Conservation (phyloP, 2,888 invertebrate species). For the Eupeodes latifasciatus region DNA sequence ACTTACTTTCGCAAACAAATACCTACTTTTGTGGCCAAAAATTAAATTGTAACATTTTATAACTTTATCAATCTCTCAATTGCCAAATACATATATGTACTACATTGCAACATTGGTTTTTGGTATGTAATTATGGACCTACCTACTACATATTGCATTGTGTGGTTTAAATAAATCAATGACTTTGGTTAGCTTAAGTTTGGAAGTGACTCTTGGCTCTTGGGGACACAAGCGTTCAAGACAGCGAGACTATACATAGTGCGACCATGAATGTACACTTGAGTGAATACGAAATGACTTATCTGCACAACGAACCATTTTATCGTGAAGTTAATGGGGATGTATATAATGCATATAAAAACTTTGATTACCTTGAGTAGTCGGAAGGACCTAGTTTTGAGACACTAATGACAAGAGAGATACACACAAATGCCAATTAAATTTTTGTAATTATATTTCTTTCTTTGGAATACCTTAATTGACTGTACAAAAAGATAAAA, state of each 20-base stretch:
- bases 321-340: conserved; percentile 7
- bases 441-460: background rate
- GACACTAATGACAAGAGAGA: background rate
- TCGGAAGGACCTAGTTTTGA: conserved; percentile 35
- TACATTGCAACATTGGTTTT: too few species aligned
- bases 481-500: background rate
- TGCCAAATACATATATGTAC: too few species aligned
- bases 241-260: conserved; percentile 59
- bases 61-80: background rate
- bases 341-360: background rate
- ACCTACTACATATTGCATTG: conserved; percentile 37
- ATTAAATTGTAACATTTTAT: conserved; percentile 32
- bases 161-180: conserved; percentile 47
- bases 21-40: conserved; percentile 50
- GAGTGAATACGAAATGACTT: conserved; percentile 67
- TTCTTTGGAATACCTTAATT: background rate
- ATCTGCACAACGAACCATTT: conserved; percentile 67
- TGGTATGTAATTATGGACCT: too few species aligned
- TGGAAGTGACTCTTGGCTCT: conserved; percentile 66
- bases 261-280: conserved; percentile 69
- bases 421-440: conserved; percentile 33
- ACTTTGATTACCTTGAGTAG: conserved; percentile 42
- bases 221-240: conserved; percentile 37
- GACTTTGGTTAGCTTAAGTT: conserved; percentile 47
- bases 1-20: conserved; percentile 43